phyloP scores from a whole-genome alignment of 2,113 vertebrate species.

The Merops nubicus region DNA sequence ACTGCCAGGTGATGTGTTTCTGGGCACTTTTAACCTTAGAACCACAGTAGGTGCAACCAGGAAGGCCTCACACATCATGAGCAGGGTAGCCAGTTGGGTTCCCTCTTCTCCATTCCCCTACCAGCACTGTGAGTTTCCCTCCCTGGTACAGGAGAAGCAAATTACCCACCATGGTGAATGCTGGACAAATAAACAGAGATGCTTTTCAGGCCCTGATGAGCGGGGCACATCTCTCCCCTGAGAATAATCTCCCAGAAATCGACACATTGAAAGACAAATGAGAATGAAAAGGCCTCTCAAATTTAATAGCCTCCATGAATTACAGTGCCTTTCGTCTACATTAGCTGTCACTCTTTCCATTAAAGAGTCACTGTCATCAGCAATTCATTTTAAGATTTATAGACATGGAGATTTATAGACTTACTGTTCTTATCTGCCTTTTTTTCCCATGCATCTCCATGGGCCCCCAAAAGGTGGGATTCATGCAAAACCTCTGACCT shows the following conservation, averaged over 20 bases:
- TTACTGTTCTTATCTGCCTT: slow-evolving; percentile 16
- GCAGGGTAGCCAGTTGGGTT: not conserved
- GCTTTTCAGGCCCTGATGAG: not conserved
- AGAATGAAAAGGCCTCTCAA: slow-evolving; percentile 47
- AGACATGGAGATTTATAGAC: slow-evolving; percentile 40
- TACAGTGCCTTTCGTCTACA: slow-evolving; percentile 25
- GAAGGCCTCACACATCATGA: not conserved
- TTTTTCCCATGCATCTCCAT: not conserved
- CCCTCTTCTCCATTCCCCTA: not conserved
- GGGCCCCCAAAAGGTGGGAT: not conserved
- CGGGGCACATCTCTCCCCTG: slow-evolving; percentile 14
- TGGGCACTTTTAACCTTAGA: not conserved
- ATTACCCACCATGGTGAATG: not conserved
- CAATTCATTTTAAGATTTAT: slow-evolving; percentile 60
- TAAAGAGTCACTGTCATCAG: slow-evolving; percentile 59
- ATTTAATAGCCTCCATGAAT: slow-evolving; percentile 70
- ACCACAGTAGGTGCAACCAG: not conserved
- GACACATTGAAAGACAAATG: slow-evolving; percentile 57
- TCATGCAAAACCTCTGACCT: not conserved
- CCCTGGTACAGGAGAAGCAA: not conserved
- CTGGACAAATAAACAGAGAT: slow-evolving; percentile 3
- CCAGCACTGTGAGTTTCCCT: not conserved
- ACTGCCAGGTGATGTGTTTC: not conserved
- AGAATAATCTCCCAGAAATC: slow-evolving; percentile 31
- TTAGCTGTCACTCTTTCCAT: slow-evolving; percentile 62